phyloP scores from a whole-genome alignment of 2,888 invertebrate species.

The Thera obeliscata region DNA sequence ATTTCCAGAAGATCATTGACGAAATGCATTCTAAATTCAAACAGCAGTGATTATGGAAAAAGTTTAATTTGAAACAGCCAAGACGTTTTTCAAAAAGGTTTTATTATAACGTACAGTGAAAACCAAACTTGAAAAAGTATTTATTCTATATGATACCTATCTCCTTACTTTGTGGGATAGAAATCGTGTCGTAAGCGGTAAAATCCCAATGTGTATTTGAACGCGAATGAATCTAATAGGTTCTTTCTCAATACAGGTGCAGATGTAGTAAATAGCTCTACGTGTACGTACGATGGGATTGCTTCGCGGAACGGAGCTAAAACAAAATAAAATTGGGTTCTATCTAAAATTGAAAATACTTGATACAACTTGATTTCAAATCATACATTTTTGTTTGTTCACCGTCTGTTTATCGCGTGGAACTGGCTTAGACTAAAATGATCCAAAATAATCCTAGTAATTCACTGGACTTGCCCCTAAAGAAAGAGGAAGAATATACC shows the following conservation, averaged over 20 bases:
- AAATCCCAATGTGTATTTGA: constrained; percentile 47
- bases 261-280: constrained; percentile 43
- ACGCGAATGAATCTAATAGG: constrained; percentile 58
- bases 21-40: background rate
- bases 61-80: background rate
- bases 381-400: background rate
- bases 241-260: constrained; percentile 49
- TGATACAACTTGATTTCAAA: background rate
- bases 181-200: constrained; percentile 40
- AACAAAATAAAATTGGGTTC: constrained; percentile 18
- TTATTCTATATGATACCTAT: no score
- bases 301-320: constrained; percentile 17
- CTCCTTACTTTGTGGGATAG: no score
- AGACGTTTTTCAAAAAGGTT: background rate
- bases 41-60: background rate
- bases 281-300: constrained; percentile 32
- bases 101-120: background rate
- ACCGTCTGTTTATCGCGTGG: background rate
- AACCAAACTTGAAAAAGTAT: no score
- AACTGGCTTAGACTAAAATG: no score
- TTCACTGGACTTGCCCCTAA: no score
- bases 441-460: no score
- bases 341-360: background rate
- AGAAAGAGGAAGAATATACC: no score
- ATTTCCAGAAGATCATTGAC: background rate